Conservation (phyloP, 2,888 invertebrate species). For the Adela reaumurella region DNA sequence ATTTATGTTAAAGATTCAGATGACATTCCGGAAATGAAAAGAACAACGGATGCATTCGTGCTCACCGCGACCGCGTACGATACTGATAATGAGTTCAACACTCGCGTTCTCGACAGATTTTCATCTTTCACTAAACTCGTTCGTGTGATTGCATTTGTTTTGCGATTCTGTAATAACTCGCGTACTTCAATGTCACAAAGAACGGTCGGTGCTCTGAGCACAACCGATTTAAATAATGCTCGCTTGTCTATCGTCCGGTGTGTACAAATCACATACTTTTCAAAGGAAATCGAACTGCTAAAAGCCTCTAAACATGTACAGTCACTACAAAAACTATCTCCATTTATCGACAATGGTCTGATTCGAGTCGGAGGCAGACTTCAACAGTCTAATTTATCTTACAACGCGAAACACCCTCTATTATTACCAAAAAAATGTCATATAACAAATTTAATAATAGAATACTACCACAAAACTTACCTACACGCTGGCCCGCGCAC, state of each 20-base stretch:
- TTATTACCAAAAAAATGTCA: slow-evolving; percentile 13
- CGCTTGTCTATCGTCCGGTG: slow-evolving; percentile 1
- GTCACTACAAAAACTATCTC: slow-evolving; percentile 8
- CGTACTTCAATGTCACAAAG: background rate
- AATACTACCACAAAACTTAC: slow-evolving; percentile 3
- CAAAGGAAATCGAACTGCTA: background rate
- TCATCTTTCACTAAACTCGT: background rate
- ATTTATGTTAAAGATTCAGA: background rate
- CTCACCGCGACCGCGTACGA: background rate
- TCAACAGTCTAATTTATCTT: slow-evolving; percentile 11
- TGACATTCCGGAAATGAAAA: background rate
- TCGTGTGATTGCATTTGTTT: background rate
- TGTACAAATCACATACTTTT: slow-evolving; percentile 2
- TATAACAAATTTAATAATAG: slow-evolving; percentile 7
- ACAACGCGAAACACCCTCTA: slow-evolving; percentile 15
- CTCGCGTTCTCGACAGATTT: background rate
- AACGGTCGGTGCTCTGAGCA: background rate
- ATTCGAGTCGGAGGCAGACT: slow-evolving; percentile 19
- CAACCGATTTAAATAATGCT: slow-evolving; percentile 1
- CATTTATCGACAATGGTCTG: slow-evolving; percentile 14
- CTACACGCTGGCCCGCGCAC: slow-evolving; percentile 4
- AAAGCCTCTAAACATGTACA: background rate
- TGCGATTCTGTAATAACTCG: background rate
- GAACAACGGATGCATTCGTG: background rate
- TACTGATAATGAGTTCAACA: background rate